A percentile compares a stretch with the other conserved stretches of the same genome.
Conservation (phyloP, 2,113 vertebrate species). For the Corynorhinus townsendii region DNA sequence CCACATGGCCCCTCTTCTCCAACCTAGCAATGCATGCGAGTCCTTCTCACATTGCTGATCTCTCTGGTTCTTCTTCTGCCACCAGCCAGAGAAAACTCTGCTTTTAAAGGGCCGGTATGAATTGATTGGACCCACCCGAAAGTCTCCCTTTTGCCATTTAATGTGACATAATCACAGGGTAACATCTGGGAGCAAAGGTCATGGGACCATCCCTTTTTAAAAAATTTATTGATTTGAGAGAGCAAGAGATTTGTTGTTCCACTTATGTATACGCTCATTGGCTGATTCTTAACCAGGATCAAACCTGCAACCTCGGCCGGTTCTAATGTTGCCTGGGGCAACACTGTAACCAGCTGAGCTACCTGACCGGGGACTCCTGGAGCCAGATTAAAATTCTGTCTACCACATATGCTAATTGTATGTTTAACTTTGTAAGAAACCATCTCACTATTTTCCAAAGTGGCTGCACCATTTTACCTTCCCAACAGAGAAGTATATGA, state of each 20-base stretch:
- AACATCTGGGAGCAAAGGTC: not conserved
- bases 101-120: not conserved
- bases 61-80: not conserved
- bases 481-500: not conserved
- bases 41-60: not conserved
- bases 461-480: not conserved
- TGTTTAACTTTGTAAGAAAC: not conserved
- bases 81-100: not conserved
- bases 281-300: not conserved
- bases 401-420: not conserved
- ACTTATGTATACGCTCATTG: not conserved
- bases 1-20: not conserved
- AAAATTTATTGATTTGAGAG: not conserved
- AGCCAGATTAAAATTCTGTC: slow-evolving; percentile 1
- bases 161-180: not conserved
- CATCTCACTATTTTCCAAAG: slow-evolving; percentile 12
- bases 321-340: too few relatives aligned
- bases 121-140: not conserved
- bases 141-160: not conserved
- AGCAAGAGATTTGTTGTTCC: not conserved
- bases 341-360: not conserved
- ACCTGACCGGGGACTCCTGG: not conserved
- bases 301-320: not conserved
- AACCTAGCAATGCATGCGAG: not conserved
- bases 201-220: not conserved